Conservation (phyloP, 2,888 invertebrate species). For the Hydrotaea diabolus region DNA sequence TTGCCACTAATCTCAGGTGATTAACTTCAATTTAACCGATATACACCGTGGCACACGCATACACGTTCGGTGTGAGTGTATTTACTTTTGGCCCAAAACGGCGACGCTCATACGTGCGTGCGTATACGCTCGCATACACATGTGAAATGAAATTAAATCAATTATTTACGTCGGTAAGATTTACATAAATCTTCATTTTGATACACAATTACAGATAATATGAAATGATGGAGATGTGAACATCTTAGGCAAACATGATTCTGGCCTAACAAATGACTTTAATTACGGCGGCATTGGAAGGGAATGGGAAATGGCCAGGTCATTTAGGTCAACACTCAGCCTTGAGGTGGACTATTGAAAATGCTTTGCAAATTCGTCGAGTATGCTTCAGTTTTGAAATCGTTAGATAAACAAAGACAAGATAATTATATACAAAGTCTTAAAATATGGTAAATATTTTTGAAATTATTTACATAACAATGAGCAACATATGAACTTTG, state of each 20-base stretch:
- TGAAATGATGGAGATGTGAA: constrained; percentile 25
- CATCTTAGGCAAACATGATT: background rate
- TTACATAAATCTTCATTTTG: constrained; percentile 34
- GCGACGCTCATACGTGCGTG: no score
- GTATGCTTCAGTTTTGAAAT: no score
- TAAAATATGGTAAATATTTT: no score
- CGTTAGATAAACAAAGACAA: no score
- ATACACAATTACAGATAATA: constrained; percentile 19
- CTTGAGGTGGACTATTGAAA: background rate
- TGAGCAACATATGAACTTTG: no score
- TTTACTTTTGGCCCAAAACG: no score
- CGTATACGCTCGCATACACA: background rate
- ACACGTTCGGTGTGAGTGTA: background rate
- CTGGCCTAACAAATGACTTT: background rate
- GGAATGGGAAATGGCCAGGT: no score
- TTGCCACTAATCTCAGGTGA: constrained; percentile 4
- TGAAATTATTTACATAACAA: no score
- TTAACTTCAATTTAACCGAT: background rate
- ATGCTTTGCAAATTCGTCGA: background rate
- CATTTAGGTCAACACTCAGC: background rate
- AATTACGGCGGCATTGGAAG: background rate
- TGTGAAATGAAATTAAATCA: background rate
- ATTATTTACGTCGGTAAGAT: background rate
- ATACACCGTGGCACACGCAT: background rate
- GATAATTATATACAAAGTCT: no score